Evolutionary conservation across 2,888 invertebrate genomes (phyloP).

Genomic region (Xylota sylvarum): DNA sequence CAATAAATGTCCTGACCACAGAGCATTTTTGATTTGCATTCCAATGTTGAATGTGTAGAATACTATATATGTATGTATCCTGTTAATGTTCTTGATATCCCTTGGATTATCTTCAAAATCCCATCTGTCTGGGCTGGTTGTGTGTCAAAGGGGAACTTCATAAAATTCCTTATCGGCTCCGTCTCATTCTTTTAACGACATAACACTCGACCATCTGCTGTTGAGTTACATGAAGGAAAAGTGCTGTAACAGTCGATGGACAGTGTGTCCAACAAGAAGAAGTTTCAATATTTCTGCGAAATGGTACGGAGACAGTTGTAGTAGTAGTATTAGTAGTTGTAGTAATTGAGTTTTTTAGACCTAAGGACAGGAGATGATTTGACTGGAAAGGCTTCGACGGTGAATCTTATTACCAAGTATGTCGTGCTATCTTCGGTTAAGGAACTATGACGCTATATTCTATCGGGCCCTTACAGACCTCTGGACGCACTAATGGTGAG

Average conservation of each 20-base stretch:
- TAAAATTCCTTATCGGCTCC: constrained; percentile 62
- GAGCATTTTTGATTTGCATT: constrained; percentile 52
- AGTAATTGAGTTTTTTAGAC: too few relatives aligned
- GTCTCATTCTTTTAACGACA: constrained; percentile 24
- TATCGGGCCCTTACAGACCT: too few relatives aligned
- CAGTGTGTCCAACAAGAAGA: constrained; percentile 32
- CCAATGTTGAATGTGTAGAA: constrained; percentile 15
- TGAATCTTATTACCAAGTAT: too few relatives aligned
- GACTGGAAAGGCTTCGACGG: too few relatives aligned
- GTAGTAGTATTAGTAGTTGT: too few relatives aligned
- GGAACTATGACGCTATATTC: too few relatives aligned
- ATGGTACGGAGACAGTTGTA: background rate
- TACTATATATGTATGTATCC: constrained; percentile 32
- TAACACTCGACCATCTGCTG: constrained; percentile 57
- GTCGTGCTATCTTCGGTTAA: too few relatives aligned
- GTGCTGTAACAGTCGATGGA: constrained; percentile 10
- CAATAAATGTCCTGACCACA: constrained; percentile 42
- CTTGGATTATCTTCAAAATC: constrained; percentile 51
- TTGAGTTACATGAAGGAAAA: constrained; percentile 51
- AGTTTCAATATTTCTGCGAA: background rate
- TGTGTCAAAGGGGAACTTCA: constrained; percentile 37
- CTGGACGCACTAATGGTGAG: too few relatives aligned
- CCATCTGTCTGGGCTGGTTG: constrained; percentile 55
- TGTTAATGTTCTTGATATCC: constrained; percentile 53
- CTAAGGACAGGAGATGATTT: too few relatives aligned